Percentiles rank a stretch among this genome's conserved stretches.
These are phyloP conservation scores for Heterotis niloticus DNA, from an alignment of 2,113 vertebrate species.

Conservation along the genomic window DNA sequence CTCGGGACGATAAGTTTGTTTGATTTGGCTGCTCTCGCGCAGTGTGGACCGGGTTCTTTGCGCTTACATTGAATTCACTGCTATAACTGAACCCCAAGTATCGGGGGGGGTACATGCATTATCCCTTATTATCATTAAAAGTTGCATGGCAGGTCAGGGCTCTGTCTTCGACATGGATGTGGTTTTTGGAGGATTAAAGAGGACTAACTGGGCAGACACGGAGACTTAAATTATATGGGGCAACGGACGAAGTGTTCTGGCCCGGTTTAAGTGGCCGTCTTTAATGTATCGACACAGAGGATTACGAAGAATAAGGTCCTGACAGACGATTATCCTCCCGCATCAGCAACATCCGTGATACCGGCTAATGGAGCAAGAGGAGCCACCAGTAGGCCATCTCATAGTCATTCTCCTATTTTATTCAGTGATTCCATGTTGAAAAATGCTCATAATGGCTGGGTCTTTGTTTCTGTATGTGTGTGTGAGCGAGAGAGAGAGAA, in stretches of 20 bases:
- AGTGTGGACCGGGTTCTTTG: too few species aligned
- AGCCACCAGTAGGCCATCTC: neutral
- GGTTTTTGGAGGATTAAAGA: neutral
- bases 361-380: neutral
- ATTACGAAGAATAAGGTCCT: constrained; percentile 3
- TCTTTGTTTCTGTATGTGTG: neutral
- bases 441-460: neutral
- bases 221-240: neutral
- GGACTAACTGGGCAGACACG: neutral
- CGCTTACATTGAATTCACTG: too few species aligned
- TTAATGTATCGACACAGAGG: constrained; percentile 11
- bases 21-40: too few species aligned
- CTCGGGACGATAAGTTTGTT: too few species aligned
- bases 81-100: too few species aligned
- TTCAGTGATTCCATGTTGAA: neutral
- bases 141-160: too few species aligned
- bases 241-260: neutral
- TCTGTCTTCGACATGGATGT: neutral
- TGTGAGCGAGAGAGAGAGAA: neutral
- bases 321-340: neutral
- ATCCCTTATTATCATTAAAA: too few species aligned
- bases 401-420: neutral
- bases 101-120: too few species aligned
- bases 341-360: neutral
- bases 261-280: neutral